A percentile compares a stretch with the other conserved stretches of the same genome.
These are phyloP conservation scores for Leptopilina boulardi DNA, from an alignment of 1,140 invertebrate species.

Conservation along the genomic window DNA sequence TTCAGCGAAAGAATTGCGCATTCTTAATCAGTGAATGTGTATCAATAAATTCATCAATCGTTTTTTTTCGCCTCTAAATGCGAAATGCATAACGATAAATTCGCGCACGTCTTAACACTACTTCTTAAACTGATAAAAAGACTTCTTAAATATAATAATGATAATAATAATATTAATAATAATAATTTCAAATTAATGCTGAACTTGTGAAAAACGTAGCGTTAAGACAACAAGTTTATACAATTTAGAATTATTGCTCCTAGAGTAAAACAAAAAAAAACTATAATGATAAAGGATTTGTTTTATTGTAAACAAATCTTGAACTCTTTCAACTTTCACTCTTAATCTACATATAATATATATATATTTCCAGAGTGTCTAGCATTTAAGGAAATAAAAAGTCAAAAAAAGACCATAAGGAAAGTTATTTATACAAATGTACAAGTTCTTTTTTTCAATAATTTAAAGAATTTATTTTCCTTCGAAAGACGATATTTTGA, in stretches of 20 bases:
- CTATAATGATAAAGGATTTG: neutral
- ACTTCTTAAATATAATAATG: constrained; percentile 12
- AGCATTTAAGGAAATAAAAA: constrained; percentile 10
- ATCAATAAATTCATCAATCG: neutral
- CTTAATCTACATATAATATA: neutral
- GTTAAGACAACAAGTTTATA: constrained; percentile 24
- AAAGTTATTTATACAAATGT: neutral
- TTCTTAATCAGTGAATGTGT: neutral
- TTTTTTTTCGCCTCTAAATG: neutral
- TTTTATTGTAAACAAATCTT: neutral
- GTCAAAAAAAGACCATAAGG: neutral
- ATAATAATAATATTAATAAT: constrained; percentile 10
- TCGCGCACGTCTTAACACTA: constrained; percentile 4
- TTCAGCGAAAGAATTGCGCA: neutral
- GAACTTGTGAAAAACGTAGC: constrained; percentile 10
- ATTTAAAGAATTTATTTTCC: neutral
- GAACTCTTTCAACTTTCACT: neutral
- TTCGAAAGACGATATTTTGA: neutral
- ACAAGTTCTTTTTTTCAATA: neutral
- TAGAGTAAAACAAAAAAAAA: neutral
- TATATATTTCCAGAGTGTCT: constrained; percentile 19
- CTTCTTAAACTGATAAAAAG: constrained; percentile 20
- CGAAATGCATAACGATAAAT: neutral
- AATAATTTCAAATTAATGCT: constrained; percentile 21
- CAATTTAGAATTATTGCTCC: constrained; percentile 4